Conservation (phyloP, 2,797 vertebrate genomes). For the Dendrocincla tyrannina region DNA sequence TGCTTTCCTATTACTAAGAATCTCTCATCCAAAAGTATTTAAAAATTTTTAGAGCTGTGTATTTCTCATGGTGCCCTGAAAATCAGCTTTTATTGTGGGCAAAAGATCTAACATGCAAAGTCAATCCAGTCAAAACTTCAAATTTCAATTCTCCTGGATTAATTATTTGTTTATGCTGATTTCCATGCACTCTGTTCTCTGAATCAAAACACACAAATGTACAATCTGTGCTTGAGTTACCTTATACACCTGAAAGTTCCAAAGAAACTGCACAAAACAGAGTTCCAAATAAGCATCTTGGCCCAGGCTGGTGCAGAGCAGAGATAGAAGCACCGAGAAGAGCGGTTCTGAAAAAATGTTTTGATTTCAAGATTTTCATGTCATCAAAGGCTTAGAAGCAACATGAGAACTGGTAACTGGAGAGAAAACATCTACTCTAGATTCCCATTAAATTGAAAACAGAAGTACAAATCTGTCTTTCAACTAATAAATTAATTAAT, state of each 20-base stretch:
- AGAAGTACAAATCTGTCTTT: conserved; percentile 30
- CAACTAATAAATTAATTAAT: conserved; percentile 54
- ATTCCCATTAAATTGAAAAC: background rate
- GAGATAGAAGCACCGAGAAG: background rate
- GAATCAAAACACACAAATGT: background rate
- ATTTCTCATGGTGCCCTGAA: background rate
- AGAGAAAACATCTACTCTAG: no score
- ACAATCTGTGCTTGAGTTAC: background rate
- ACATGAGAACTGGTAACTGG: background rate
- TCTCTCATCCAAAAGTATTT: background rate
- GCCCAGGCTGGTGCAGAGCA: background rate
- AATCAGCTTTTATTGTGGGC: background rate
- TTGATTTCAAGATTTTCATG: background rate
- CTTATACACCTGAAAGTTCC: background rate
- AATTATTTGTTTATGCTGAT: background rate
- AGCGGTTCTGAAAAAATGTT: background rate
- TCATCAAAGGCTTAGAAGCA: background rate
- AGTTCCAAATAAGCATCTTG: background rate
- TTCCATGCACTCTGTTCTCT: background rate
- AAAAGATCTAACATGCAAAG: background rate
- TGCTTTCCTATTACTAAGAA: background rate
- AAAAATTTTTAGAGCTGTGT: background rate
- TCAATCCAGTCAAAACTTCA: background rate
- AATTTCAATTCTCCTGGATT: background rate
- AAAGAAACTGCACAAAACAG: background rate